Evolutionary conservation across 1,140 invertebrate genomes (phyloP).

Genomic region (Trachymyrmex cornetzi): DNA sequence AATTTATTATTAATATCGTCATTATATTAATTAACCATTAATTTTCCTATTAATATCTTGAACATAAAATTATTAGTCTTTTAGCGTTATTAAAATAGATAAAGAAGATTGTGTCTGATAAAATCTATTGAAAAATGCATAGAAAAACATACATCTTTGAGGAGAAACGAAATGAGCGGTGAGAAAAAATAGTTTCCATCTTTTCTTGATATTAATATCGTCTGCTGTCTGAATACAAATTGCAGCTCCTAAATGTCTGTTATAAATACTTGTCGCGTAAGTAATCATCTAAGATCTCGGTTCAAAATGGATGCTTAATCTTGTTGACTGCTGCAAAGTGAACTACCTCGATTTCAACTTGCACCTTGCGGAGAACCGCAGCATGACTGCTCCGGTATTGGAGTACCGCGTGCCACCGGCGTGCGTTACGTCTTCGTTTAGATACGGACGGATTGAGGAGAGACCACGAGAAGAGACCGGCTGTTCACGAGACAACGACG

Average conservation of each 20-base stretch:
- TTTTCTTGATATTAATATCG: neutral
- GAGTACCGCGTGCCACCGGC: constrained; percentile 18
- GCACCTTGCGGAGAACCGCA: constrained; percentile 27
- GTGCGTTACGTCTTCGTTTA: constrained; percentile 46
- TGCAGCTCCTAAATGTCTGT: neutral
- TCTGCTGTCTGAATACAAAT: neutral
- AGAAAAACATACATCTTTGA: neutral
- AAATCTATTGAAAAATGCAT: neutral
- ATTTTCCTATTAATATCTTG: too few species aligned
- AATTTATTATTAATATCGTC: neutral
- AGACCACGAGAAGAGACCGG: constrained; percentile 22
- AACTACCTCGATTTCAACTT: neutral
- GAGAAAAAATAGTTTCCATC: neutral
- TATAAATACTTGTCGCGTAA: neutral
- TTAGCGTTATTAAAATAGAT: neutral
- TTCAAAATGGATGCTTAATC: neutral
- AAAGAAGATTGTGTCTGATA: neutral
- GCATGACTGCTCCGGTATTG: neutral
- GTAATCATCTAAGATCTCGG: neutral
- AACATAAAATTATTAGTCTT: neutral
- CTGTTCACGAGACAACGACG: constrained; percentile 32
- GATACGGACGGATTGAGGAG: constrained; percentile 40
- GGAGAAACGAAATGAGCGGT: neutral
- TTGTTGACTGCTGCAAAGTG: neutral
- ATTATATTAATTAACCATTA: too few species aligned